Base-by-base conservation (phyloP, 1,140 invertebrate genomes). In the Ceratosolen solmsi region DNA sequence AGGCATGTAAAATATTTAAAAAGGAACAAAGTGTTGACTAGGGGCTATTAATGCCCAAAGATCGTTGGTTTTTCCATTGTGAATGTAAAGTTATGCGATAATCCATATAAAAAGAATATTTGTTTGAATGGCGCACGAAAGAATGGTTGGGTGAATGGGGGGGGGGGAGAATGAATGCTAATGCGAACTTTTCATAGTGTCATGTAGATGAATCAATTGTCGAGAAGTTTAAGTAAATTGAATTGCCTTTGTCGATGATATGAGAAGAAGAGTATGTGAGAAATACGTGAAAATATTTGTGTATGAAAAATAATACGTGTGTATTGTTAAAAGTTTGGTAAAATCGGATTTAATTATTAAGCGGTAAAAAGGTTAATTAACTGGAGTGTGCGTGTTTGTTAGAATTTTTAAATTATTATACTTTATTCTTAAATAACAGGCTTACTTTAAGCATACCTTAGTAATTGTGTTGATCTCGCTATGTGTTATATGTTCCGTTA, bases 191-290 rank as follows among this genome's bases (percentile, higher is more conserved):
- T 79, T 11, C 38, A 36, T 33, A 13, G 30, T 63, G 80, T 78
- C 51, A 63, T 65, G 27, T 65, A 56, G 68, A 20, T 46, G 54
- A 74, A 79, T 79, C 22, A 65, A 78, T 79, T 73, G 8, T 79
- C 75, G 9, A 65, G 49, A 74, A 78, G 38, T 54, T 38, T 41
- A 71, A 79, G 41, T 82, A 46, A 82, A 78, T 33, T 74, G 70
- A 82, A 82, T 82, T 73, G 81, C 81, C 81, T 82, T 82, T 73
- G 76, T 78, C 68, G 54, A 78, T 72, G 54, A 78, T 78, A 78
- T 75, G n/a, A n/a, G n/a, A 82, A 56, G 80, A 56, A 77, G 75
- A 78, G 56, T 72, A 63, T 78, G 80, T 15, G 9, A 73, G 3
- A 58, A 51, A 60, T 71, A 33, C 13, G 17, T 63, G 46, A 60